A percentile compares a stretch with the other conserved stretches of the same genome.
These are phyloP conservation scores for Magallana angulata DNA, from an alignment of 1,140 invertebrate species.

Conservation along the genomic window DNA sequence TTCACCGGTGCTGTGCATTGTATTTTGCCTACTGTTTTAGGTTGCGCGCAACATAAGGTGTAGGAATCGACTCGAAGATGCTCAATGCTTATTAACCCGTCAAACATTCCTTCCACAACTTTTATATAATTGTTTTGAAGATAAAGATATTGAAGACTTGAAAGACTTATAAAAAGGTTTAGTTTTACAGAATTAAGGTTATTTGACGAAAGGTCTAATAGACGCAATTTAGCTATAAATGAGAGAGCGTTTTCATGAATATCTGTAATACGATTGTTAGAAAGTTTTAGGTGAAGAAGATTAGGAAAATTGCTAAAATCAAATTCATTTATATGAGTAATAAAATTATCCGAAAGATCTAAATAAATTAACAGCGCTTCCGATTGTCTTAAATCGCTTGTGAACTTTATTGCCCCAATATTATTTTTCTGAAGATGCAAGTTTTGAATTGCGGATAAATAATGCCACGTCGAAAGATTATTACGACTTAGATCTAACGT, in stretches of 20 bases:
- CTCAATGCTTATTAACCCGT: slow-evolving; percentile 40
- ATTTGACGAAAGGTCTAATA: not conserved
- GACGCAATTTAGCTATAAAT: not conserved
- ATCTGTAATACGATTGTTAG: not conserved
- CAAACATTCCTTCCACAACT: slow-evolving; percentile 56
- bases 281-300: slow-evolving; percentile 11
- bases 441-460: not conserved
- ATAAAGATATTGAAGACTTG: not conserved
- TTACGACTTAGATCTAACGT: not conserved
- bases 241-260: not conserved
- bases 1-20: slow-evolving; percentile 80
- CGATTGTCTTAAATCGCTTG: not conserved
- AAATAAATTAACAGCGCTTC: not conserved
- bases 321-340: not conserved
- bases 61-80: slow-evolving; percentile 56
- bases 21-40: slow-evolving; percentile 42
- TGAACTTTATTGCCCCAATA: not conserved
- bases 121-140: not conserved
- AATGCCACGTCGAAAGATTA: not conserved
- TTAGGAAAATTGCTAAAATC: slow-evolving; percentile 14
- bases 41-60: slow-evolving; percentile 63
- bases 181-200: not conserved
- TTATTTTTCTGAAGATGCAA: not conserved
- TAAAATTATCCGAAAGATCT: slow-evolving; percentile 32
- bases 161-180: slow-evolving; percentile 20